Conservation (phyloP, 2,797 vertebrate genomes). For the Neosalanx taihuensis region DNA sequence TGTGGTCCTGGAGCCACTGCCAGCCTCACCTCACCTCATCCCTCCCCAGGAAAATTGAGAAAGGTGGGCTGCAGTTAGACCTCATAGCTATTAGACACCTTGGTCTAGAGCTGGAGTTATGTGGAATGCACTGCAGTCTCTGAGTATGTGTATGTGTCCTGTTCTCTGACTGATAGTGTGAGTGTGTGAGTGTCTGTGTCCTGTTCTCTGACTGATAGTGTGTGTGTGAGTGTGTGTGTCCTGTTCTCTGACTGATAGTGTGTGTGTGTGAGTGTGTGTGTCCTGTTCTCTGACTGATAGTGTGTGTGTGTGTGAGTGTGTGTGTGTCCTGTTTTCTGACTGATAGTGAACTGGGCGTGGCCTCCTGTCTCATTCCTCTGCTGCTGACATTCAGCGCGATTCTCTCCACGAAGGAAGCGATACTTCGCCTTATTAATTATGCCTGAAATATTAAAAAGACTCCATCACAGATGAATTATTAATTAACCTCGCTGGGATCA, state of each 20-base stretch:
- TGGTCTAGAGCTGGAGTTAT: not conserved
- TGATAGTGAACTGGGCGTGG: conserved; percentile 37
- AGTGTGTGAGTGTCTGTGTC: too few relatives aligned
- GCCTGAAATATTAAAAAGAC: conserved; percentile 77
- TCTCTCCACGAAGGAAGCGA: conserved; percentile 57
- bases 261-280: conserved; percentile 21
- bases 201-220: conserved; percentile 7
- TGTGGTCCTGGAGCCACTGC: too few relatives aligned
- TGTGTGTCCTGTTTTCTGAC: conserved; percentile 12
- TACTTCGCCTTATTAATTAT: conserved; percentile 74
- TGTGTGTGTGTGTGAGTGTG: not conserved
- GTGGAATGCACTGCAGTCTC: conserved; percentile 1
- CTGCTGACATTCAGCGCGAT: conserved; percentile 61
- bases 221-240: conserved; percentile 7
- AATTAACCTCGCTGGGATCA: conserved; percentile 70
- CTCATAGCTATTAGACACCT: not conserved
- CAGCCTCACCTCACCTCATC: too few relatives aligned
- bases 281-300: conserved; percentile 4
- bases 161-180: not conserved
- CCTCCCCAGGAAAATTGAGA: too few relatives aligned
- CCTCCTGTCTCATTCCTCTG: conserved; percentile 58
- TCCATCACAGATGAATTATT: conserved; percentile 76
- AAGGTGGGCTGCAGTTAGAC: not conserved
- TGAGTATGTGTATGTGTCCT: conserved; percentile 18
- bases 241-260: conserved; percentile 4